Percentiles rank a stretch among this genome's conserved stretches.
Conservation (phyloP, 2,113 vertebrate genomes). For the Tragelaphus scriptus region DNA sequence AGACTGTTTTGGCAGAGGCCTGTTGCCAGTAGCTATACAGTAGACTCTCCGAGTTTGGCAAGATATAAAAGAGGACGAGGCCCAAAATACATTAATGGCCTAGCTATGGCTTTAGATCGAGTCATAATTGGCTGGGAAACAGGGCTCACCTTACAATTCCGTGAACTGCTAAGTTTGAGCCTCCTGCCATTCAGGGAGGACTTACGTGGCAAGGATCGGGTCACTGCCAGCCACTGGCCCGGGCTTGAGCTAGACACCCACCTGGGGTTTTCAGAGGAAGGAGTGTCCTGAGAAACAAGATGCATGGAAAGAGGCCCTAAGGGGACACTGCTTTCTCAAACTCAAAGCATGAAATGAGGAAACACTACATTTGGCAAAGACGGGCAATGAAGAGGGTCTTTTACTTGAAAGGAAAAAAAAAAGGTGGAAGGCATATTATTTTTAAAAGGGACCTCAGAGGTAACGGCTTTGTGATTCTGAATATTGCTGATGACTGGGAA, state of each 20-base stretch:
- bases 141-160: conserved; percentile 54
- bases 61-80: conserved; percentile 61
- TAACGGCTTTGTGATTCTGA: background rate
- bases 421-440: background rate
- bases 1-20: conserved; percentile 60
- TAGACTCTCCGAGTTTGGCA: conserved; percentile 66
- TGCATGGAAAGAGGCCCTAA: background rate
- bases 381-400: background rate
- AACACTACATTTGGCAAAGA: background rate
- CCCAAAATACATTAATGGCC: conserved; percentile 62
- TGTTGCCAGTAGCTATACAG: conserved; percentile 58
- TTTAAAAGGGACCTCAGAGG: background rate
- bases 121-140: conserved; percentile 68
- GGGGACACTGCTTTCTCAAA: background rate
- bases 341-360: conserved; percentile 3
- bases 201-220: conserved; percentile 36
- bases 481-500: background rate
- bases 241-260: background rate
- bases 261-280: background rate
- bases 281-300: background rate
- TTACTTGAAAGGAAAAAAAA: background rate
- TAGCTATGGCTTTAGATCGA: conserved; percentile 54
- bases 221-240: conserved; percentile 25
- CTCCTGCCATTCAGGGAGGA: conserved; percentile 36
- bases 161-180: conserved; percentile 54